Conservation (phyloP, 2,797 vertebrate species). For the Pseudotriccus pelzelni region DNA sequence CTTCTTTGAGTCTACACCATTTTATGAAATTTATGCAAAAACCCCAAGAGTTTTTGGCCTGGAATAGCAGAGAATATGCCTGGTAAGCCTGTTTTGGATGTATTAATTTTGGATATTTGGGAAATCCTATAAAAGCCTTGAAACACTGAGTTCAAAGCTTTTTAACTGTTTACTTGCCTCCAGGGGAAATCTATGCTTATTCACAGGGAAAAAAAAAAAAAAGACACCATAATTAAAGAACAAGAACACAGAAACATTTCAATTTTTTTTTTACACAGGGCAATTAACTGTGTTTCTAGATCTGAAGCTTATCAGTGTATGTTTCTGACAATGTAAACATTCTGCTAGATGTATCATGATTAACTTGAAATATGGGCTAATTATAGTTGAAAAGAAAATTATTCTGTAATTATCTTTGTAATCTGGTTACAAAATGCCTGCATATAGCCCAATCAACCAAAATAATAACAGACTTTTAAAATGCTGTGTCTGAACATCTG, state of each 20-base stretch:
- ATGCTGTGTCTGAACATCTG: neutral
- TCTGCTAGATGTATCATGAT: neutral
- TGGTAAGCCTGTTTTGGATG: neutral
- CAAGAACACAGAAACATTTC: neutral
- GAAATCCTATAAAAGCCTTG: neutral
- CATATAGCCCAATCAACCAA: neutral
- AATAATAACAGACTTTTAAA: neutral
- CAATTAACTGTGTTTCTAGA: neutral
- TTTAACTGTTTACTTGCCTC: neutral
- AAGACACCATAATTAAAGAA: neutral
- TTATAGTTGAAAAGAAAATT: slow-evolving; percentile 44
- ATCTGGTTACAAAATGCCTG: neutral
- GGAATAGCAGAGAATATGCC: neutral
- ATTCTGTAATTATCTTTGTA: slow-evolving; percentile 30
- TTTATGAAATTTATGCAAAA: neutral
- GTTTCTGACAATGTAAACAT: neutral
- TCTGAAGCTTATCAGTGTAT: neutral
- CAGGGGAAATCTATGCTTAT: neutral
- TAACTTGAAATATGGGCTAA: slow-evolving; percentile 32
- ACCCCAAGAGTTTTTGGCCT: neutral
- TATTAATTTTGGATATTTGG: neutral
- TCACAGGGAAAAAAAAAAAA: neutral
- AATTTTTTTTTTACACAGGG: neutral
- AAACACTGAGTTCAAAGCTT: neutral
- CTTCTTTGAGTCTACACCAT: neutral